A percentile compares a stretch with the other conserved stretches of the same genome.
phyloP scores from a whole-genome alignment of 2,797 vertebrate species.

The Eulemur coronatus region DNA sequence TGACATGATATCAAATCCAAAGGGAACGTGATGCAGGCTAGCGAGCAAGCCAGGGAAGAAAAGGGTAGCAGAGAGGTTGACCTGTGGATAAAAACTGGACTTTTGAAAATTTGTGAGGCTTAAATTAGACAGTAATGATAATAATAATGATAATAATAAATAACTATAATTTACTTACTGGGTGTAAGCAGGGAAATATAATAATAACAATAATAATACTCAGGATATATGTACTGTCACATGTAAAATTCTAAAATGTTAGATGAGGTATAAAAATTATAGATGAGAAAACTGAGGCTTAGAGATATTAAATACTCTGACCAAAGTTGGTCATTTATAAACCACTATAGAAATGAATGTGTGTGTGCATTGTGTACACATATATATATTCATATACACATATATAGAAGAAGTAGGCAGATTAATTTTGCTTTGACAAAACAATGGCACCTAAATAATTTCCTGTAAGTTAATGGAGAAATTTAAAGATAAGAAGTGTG shows the following conservation, averaged over 20 bases:
- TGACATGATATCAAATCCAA: background rate
- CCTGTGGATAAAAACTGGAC: background rate
- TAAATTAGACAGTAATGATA: background rate
- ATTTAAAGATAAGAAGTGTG: background rate
- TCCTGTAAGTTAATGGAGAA: background rate
- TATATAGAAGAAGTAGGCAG: background rate
- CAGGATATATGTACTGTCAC: background rate
- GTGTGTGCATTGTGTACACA: background rate
- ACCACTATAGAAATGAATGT: background rate
- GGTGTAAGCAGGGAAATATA: background rate
- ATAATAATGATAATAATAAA: background rate
- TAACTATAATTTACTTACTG: background rate
- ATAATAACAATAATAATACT: background rate
- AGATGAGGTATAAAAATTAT: background rate
- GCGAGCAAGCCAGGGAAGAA: background rate
- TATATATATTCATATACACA: background rate
- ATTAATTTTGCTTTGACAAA: constrained; percentile 1
- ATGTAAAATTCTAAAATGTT: background rate
- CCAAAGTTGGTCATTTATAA: background rate
- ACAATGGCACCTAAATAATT: background rate
- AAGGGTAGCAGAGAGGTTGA: background rate
- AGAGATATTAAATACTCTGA: background rate
- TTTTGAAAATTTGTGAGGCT: background rate
- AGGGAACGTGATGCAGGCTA: background rate
- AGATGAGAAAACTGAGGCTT: background rate